Conservation (phyloP, 2,888 invertebrate species). For the Chalcosyrphus nemorum region DNA sequence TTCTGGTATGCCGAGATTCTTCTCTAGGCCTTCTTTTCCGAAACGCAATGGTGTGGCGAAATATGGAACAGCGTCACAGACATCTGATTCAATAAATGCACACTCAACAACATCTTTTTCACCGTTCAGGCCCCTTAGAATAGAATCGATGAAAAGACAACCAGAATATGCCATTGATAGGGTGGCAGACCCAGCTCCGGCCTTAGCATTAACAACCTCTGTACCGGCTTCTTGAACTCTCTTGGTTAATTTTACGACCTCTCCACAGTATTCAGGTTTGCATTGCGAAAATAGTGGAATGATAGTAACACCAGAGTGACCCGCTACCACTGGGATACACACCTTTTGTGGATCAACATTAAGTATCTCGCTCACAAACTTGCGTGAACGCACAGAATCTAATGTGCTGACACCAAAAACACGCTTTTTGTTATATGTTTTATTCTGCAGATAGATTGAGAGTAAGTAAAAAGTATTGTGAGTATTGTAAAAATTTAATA, state of each 20-base stretch:
- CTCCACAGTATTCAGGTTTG: constrained; percentile 91
- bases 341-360: constrained; percentile 92
- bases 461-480: background rate
- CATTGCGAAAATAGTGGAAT: constrained; percentile 97
- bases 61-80: constrained; percentile 94
- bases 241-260: constrained; percentile 91
- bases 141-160: constrained; percentile 92
- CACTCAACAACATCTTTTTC: constrained; percentile 95
- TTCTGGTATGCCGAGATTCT: constrained; percentile 95
- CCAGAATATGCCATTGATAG: constrained; percentile 99
- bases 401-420: constrained; percentile 98
- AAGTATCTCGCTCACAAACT: constrained; percentile 97
- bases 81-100: constrained; percentile 93
- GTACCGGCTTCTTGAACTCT: constrained; percentile 99
- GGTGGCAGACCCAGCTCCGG: constrained; percentile 99
- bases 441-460: constrained; percentile 85
- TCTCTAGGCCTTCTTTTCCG: constrained; percentile 94
- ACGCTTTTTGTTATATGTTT: constrained; percentile 94
- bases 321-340: constrained; percentile 97
- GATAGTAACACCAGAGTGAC: constrained; percentile 99
- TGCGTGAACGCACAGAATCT: constrained; percentile 96
- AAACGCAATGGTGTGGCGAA: constrained; percentile 96
- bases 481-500: background rate
- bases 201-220: constrained; percentile 96
- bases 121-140: constrained; percentile 90